phyloP scores from a whole-genome alignment of 2,888 invertebrate species.

The Aphidoletes aphidimyza region DNA sequence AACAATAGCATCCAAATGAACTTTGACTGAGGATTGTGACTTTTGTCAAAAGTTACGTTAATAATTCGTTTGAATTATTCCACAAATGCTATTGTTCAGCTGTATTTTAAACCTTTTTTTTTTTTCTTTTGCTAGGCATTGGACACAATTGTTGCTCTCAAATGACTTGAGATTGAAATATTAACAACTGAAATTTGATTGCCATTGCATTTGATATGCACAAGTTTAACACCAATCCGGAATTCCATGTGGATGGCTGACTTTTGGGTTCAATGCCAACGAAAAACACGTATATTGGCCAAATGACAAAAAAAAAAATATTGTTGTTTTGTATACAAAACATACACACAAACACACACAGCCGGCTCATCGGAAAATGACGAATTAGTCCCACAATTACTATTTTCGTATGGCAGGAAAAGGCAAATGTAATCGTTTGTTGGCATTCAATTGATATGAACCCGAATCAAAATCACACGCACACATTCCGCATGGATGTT shows the following conservation, averaged over 20 bases:
- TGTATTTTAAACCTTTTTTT: background rate
- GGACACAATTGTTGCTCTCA: background rate
- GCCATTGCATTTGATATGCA: background rate
- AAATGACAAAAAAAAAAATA: background rate
- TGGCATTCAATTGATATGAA: slow-evolving; percentile 23
- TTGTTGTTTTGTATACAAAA: slow-evolving; percentile 38
- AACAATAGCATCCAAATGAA: slow-evolving; percentile 40
- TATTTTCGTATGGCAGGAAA: slow-evolving; percentile 28
- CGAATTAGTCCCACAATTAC: slow-evolving; percentile 42
- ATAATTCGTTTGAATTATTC: slow-evolving; percentile 48
- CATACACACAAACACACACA: background rate
- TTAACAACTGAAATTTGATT: background rate
- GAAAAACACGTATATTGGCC: too few species aligned
- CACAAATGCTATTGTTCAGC: background rate
- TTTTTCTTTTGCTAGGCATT: too few species aligned
- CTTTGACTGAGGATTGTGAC: slow-evolving; percentile 9
- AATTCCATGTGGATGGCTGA: background rate
- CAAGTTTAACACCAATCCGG: background rate
- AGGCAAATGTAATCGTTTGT: slow-evolving; percentile 22
- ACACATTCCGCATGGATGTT: background rate
- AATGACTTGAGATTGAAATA: background rate
- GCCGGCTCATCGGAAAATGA: background rate
- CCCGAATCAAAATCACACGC: slow-evolving; percentile 16
- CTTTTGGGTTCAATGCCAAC: background rate
- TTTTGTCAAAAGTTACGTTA: slow-evolving; percentile 35